Percentiles rank a stretch among this genome's conserved stretches.
Evolutionary conservation across 2,888 invertebrate genomes (phyloP).

Genomic region (Epinotia nisella): DNA sequence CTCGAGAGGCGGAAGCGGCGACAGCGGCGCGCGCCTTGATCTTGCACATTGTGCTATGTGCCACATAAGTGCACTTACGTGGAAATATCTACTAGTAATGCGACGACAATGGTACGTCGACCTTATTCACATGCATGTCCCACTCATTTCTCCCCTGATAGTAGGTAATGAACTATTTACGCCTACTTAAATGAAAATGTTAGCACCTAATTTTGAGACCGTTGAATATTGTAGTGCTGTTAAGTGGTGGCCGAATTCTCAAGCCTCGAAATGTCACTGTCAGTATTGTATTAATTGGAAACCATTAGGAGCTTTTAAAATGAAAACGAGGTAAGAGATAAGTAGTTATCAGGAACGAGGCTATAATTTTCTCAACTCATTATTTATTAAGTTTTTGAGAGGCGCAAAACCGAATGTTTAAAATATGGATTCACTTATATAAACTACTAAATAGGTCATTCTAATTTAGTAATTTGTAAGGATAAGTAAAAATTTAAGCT

Average conservation of each 20-base stretch:
- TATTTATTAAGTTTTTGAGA: constrained; percentile 19
- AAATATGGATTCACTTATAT: constrained; percentile 5
- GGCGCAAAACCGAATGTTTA: constrained; percentile 6
- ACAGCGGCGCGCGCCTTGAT: constrained; percentile 71
- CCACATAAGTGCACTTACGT: constrained; percentile 48
- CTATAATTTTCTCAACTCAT: constrained; percentile 15
- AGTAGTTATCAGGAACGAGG: constrained; percentile 10
- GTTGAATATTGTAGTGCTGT: constrained; percentile 35
- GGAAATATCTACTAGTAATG: constrained; percentile 69
- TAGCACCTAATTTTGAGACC: constrained; percentile 27
- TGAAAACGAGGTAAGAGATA: constrained; percentile 28
- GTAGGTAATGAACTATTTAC: constrained; percentile 55
- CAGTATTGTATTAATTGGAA: constrained; percentile 36
- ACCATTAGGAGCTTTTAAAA: constrained; percentile 36
- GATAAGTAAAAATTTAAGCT: neutral
- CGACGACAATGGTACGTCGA: constrained; percentile 75
- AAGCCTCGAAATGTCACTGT: constrained; percentile 33
- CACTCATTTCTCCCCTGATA: constrained; percentile 77
- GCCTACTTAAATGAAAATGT: constrained; percentile 23
- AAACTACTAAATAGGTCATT: neutral
- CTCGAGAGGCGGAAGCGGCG: constrained; percentile 75
- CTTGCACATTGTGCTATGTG: constrained; percentile 60
- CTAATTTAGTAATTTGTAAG: neutral
- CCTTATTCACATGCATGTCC: constrained; percentile 80
- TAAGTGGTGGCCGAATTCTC: constrained; percentile 42